Evolutionary conservation across 2,888 invertebrate genomes (phyloP), one percentile per base, ranked within the genome.

Genomic region (Chloroclystis v-ata): DNA sequence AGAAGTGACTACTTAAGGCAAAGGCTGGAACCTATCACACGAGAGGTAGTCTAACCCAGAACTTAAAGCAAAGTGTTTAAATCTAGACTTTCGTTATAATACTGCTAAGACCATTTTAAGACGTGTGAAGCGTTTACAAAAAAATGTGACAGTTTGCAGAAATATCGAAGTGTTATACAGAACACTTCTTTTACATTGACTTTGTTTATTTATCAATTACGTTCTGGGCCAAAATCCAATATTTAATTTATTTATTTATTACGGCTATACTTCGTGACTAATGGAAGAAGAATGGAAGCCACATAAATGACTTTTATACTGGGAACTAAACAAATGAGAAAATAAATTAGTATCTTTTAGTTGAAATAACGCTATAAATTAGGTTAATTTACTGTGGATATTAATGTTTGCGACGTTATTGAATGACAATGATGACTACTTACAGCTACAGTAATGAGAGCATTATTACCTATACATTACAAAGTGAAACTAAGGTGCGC

Each of bases 21-120:
- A 54, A 49, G 46, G 45, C 58, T 57, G 58, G 59, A 64, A 56
- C 55, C 51, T 60, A 70, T 68, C 67, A 75, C 69, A 75, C 72
- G 72, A 78, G 84, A 83, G 84, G 84, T 83, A 83, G 81, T 71
- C 70, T 73, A 63, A 71, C 59, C 62, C 52, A 67, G 67, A 63
- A 67, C 63, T 67, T 72, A 67, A 67, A 65, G 59, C 63, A 62
- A 67, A 57, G 59, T 61, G 60, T 59, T 66, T 64, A 60, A 66
- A 65, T 60, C 66, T 73, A 71, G 61, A 61, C 64, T 68, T 20
- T 73, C 64, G 67, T 64, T 73, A 75, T 85, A 85, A 84, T 85
- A 85, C 85, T 85, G 85, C 78, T 83, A 75, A 75, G 64, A 61
- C 74, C 79, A 81, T 61, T 48, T 42, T 41, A 45, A 35, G 10